Conservation (phyloP, 1,140 invertebrate genomes). For the Leptestheria dahalacensis region DNA sequence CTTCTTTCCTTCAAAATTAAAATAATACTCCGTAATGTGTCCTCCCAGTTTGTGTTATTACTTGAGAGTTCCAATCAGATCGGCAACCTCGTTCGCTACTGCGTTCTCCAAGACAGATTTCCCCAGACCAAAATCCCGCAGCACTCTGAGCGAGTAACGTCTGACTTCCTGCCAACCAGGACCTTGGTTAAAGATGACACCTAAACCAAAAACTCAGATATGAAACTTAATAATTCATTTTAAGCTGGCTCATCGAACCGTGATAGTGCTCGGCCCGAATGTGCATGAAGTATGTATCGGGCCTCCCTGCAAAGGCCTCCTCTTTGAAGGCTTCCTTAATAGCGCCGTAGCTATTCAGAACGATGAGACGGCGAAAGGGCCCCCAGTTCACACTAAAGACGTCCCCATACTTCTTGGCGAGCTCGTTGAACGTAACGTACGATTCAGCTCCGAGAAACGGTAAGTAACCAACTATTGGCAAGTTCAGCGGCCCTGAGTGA, state of each 20-base stretch:
- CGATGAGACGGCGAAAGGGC: slow-evolving; percentile 7
- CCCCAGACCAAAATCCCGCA: not conserved
- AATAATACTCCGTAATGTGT: not conserved
- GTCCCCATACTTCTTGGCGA: slow-evolving; percentile 15
- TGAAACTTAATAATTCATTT: not conserved
- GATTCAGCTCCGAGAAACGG: not conserved
- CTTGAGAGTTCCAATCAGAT: not conserved
- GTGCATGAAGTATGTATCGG: not conserved
- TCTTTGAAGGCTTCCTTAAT: slow-evolving; percentile 16
- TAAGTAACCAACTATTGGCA: slow-evolving; percentile 5
- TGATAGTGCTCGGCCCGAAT: not conserved
- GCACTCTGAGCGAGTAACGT: not conserved
- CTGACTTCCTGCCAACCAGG: not conserved
- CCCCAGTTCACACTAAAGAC: slow-evolving; percentile 10
- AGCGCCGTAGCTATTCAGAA: slow-evolving; percentile 9
- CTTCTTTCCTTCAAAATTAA: not conserved
- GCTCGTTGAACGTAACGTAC: slow-evolving; percentile 5
- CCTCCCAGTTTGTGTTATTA: not conserved
- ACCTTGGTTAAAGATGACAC: not conserved
- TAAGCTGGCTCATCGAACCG: not conserved
- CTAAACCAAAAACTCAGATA: not conserved
- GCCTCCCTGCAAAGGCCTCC: slow-evolving; percentile 15
- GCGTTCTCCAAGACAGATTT: not conserved
- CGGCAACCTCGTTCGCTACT: not conserved
- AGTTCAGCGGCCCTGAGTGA: not conserved